These are phyloP conservation scores for Portunus trituberculatus DNA, from an alignment of 1,140 invertebrate species.

Conservation along the genomic window DNA sequence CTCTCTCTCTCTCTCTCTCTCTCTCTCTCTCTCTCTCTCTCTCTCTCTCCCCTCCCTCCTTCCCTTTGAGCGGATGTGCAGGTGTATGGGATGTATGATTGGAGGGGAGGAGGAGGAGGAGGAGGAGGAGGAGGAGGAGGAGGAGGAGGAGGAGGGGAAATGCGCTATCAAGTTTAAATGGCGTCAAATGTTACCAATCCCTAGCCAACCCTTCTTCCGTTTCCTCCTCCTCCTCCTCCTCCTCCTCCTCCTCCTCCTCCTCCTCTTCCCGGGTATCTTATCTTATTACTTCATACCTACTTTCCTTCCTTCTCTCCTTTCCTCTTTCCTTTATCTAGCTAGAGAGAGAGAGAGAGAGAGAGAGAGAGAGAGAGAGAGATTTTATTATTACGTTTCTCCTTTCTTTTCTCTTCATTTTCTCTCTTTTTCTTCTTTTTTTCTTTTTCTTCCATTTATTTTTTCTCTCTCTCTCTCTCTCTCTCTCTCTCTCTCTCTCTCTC, in stretches of 20 bases:
- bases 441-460: neutral
- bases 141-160: neutral
- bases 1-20: slow-evolving; percentile 27
- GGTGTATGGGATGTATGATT: neutral
- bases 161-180: slow-evolving; percentile 1
- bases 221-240: neutral
- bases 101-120: neutral
- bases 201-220: neutral
- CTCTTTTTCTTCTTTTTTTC: neutral
- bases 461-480: neutral
- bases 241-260: neutral
- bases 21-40: slow-evolving; percentile 35
- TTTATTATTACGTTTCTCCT: neutral
- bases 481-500: neutral
- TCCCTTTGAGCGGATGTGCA: neutral
- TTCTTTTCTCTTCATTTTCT: neutral
- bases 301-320: neutral
- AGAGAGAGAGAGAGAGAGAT: too few species aligned
- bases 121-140: neutral
- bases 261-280: neutral
- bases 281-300: too few species aligned
- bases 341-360: too few species aligned
- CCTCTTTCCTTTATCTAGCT: neutral
- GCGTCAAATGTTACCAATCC: neutral
- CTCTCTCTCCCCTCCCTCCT: neutral